Evolutionary conservation across 2,888 invertebrate species (phyloP), one percentile per base, ranked within the genome.

Genomic region (Drosophila rubida): DNA sequence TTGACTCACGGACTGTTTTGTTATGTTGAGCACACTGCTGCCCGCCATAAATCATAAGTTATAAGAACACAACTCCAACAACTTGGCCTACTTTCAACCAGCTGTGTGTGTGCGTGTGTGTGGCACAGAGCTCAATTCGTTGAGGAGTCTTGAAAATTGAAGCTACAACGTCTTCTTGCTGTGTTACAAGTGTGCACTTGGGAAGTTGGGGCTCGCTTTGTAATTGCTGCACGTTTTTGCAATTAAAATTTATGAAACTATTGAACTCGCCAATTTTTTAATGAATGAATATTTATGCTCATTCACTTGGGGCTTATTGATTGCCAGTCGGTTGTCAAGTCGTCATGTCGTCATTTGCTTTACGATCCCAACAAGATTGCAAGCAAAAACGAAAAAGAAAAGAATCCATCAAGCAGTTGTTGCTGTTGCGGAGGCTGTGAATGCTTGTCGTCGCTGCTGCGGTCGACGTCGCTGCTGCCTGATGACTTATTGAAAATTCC

Each of bases 401-500:
- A 39, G 32, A 69, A 37, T 54, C 55, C 45, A 65, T 68, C 73
- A 64, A 62, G 54, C 48, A 23, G 11, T 13, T 58, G 22, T 7
- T 48, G 44, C 39, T 48, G 57, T 39, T 50, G 60, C 41, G 64
- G 60, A 57, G 66, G 61, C 69, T 66, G 77, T 37, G 45, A 48
- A 51, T 45, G 13, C 62, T 46, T 13, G 13, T 13, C 5, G 13
- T 13, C 35, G 35, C 13, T 7, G 35, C 7, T 19, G 22, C 9
- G 8, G 48, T 5, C 7, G 27, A 25, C 16, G 16, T 19, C 16
- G 0, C 46, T 42, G 13, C 25, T 80, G 75, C 32, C 65, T 71
- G 88, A 89, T 89, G 88, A 90, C 87, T 88, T 88, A 88, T 78
- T 87, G 75, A 79, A 84, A 88, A 87, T 88, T 88, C 83, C 77